Evolutionary conservation across 2,888 invertebrate species (phyloP).

Genomic region (Dasypolia templi): DNA sequence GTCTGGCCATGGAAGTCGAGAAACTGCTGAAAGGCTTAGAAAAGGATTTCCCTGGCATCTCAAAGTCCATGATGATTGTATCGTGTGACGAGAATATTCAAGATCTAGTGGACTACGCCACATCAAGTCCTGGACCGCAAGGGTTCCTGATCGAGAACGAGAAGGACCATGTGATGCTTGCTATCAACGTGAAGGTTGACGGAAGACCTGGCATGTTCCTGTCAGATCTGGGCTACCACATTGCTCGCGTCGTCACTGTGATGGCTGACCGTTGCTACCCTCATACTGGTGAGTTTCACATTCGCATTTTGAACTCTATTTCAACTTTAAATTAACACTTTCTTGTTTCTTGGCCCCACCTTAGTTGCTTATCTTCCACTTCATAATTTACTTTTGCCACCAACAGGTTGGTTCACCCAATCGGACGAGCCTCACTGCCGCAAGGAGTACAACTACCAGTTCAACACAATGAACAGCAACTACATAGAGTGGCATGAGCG

Average conservation of each 20-base stretch:
- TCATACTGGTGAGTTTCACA: constrained; percentile 93
- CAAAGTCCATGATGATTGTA: constrained; percentile 93
- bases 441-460: constrained; percentile 96
- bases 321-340: not conserved
- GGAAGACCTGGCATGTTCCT: constrained; percentile 94
- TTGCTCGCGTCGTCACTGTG: constrained; percentile 95
- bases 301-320: too few species aligned
- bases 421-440: constrained; percentile 94
- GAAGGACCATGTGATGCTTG: constrained; percentile 97
- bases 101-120: constrained; percentile 91
- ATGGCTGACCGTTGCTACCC: constrained; percentile 97
- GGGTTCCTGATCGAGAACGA: constrained; percentile 92
- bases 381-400: constrained; percentile 35
- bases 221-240: constrained; percentile 97
- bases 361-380: not conserved
- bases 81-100: constrained; percentile 97
- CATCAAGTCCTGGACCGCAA: constrained; percentile 91
- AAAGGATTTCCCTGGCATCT: constrained; percentile 92
- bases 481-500: constrained; percentile 97
- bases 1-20: constrained; percentile 96
- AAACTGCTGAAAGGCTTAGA: constrained; percentile 91
- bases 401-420: constrained; percentile 95
- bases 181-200: constrained; percentile 93
- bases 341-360: not conserved
- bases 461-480: constrained; percentile 92